Evolutionary conservation across 2,888 invertebrate genomes (phyloP), one percentile per base, ranked within the genome.

Genomic region (Agrypnus murinus): DNA sequence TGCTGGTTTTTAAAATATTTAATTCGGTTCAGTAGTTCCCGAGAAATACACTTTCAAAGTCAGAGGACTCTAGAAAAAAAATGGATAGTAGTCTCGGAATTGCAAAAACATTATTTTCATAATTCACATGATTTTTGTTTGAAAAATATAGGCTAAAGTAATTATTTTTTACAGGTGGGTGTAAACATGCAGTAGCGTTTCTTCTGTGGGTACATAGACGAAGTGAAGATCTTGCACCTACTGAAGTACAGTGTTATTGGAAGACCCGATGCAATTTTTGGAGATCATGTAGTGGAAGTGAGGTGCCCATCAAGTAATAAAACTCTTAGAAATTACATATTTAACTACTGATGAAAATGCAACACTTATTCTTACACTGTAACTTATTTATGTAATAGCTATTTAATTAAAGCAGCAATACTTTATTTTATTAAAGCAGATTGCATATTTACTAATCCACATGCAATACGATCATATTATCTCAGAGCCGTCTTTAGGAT

Each of bases 271-370:
- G 78, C 60, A 2, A 48, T 77, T 6, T 65, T 71, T 9, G 65
- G 72, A 12, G 72, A 77, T 31, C 68, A 60, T 66, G 66, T 77
- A 2, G 57, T 78, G 6, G 79, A 79, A 77, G 71, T 80, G 3
- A 80, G 80, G 64, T 79, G 77, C 65, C 79, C 72, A n/a, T 25
- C 43, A 43, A 71, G 19, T 31, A 32, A 19, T 9, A 34, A 34
- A 34, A 34, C 34, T 34, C 5, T 34, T 34, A 34, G 6, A 34
- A 34, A 34, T 48, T 38, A n/a, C n/a, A n/a, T n/a, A 69, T 31
- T 66, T 50, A 45, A 36, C 71, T 60, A 75, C 73, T 62, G 71
- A 73, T 48, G 40, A 59, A 57, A 40, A 3, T 25, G 4, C 38
- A 59, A 5, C 50, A 53, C 0, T 45, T 57, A n/a, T n/a, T n/a